A percentile compares a stretch with the other conserved stretches of the same genome.
Conservation (phyloP, 2,888 invertebrate species). For the Periphyllus acericola region DNA sequence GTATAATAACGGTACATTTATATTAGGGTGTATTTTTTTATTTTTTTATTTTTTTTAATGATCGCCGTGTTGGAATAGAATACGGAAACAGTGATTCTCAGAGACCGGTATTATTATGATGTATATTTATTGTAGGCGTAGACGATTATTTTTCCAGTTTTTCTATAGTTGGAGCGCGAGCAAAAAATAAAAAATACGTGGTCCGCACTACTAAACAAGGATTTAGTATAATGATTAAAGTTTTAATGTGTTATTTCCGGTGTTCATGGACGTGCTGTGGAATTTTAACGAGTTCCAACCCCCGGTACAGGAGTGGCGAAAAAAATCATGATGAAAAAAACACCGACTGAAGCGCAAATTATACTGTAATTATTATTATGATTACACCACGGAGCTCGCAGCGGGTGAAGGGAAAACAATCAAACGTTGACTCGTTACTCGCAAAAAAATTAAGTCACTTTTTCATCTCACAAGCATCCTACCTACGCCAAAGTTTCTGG, state of each 20-base stretch:
- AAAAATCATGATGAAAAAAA: slow-evolving; percentile 8
- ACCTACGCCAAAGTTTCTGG: too few species aligned
- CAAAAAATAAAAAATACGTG: slow-evolving; percentile 26
- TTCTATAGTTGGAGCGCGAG: not conserved
- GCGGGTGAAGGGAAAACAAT: not conserved
- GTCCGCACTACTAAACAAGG: slow-evolving; percentile 17
- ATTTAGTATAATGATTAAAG: slow-evolving; percentile 40
- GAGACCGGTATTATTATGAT: too few species aligned
- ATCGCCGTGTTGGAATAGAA: too few species aligned
- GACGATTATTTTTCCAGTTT: not conserved
- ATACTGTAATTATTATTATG: slow-evolving; percentile 2
- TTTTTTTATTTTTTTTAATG: too few species aligned
- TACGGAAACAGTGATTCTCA: too few species aligned
- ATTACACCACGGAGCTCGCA: not conserved
- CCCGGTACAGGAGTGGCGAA: not conserved
- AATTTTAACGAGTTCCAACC: slow-evolving; percentile 30
- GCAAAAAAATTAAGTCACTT: slow-evolving; percentile 20
- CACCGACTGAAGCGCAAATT: not conserved
- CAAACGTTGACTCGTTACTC: not conserved
- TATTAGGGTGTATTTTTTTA: too few species aligned
- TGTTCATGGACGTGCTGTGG: slow-evolving; percentile 26
- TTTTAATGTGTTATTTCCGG: slow-evolving; percentile 48
- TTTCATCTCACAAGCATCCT: not conserved
- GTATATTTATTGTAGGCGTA: not conserved
- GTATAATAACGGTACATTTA: too few species aligned